Base-by-base conservation (phyloP, 2,797 vertebrate genomes). In the Rhinoraja longicauda region DNA sequence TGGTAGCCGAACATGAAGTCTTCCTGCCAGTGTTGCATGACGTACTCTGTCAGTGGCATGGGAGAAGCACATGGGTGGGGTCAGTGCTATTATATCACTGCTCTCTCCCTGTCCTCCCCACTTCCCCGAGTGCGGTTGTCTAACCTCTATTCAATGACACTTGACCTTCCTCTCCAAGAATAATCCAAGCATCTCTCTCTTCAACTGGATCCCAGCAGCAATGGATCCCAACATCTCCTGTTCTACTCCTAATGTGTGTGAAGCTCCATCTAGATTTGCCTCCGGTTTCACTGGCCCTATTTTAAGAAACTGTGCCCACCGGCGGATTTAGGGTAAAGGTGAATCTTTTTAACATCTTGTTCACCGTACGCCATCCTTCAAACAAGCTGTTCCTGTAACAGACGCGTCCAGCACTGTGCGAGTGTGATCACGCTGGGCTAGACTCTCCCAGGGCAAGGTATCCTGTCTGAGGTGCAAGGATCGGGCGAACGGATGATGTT, bases 1-100 rank as follows among this genome's bases (percentile, higher is more conserved):
- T 99, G 99, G 94, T 99, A 99, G 45, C 98, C 99, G 93, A 99
- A 99, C 97, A 99, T 98, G 94, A 98, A 98, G 94, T 99, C 98
- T 95, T 99, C 98, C 91, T 97, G 97, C 99, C 99, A 99, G 94
- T 99, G 99, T 64, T 98, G 94, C 98, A 99, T 99, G 94, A 99
- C 98, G 15, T 98, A 98, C 94, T 99, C 99, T 99, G 93, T 9
- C 29, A 32, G 62, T 93, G 57, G 0, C 21, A 78, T 73, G 57
- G 29, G 8, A 45, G 9, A 3, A 86, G 59, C 1, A n/a, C 15
- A 29, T 39, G 39, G 39, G 1, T 39, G 39, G 39, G 39, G 39
- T 39, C 39, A 39, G 39, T n/a, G 12, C 29, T 4, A n/a, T 24
- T 82, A 45, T 21, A 81, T 45, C 39, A 75, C 29, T n/a, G 1